Evolutionary conservation across 2,888 invertebrate genomes (phyloP), one percentile per base, ranked within the genome.

Genomic region (Pecten maximus): DNA sequence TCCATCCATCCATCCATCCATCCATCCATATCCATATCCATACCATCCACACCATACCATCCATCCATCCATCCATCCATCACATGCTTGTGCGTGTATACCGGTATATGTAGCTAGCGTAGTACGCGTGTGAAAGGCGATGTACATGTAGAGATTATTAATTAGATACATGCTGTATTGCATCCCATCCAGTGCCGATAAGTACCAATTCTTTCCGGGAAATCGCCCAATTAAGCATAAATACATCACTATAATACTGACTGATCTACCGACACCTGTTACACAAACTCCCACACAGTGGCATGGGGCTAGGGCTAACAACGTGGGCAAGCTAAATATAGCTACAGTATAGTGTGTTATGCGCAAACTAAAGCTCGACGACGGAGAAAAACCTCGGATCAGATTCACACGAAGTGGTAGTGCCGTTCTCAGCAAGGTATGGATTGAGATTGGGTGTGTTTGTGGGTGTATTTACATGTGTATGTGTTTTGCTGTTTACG

Each of bases 271-370:
- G 54, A 23, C 54, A 54, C 54, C 54, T 54, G 54, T 54, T 54
- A 54, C 54, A 54, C 54, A 54, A n/a, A n/a, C 54, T 54, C 54
- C 54, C 54, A 54, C 54, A 54, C 54, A 54, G 54, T 54, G n/a
- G n/a, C n/a, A n/a, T n/a, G 54, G 19, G 54, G 23, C 23, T 35
- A 35, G 8, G 74, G 74, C 74, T n/a, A 74, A 15, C 74, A 74
- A 74, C 74, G 74, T 23, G 74, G n/a, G 74, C 10, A 15, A 74
- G 74, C 35, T 74, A 74, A 35, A 35, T 28, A 35, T 74, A 74
- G 74, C 74, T 12, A 74, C 74, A 60, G 60, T 28, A 28, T 60
- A 74, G 15, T 10, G 50, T 54, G 50, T 54, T 54, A 16, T 54
- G 74, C 74, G 74, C 35, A 23, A 54, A 54, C 54, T 54, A 54